Evolutionary conservation across 2,888 invertebrate species (phyloP), one percentile per base, ranked within the genome.

Genomic region (Meiosimyza platycephala): DNA sequence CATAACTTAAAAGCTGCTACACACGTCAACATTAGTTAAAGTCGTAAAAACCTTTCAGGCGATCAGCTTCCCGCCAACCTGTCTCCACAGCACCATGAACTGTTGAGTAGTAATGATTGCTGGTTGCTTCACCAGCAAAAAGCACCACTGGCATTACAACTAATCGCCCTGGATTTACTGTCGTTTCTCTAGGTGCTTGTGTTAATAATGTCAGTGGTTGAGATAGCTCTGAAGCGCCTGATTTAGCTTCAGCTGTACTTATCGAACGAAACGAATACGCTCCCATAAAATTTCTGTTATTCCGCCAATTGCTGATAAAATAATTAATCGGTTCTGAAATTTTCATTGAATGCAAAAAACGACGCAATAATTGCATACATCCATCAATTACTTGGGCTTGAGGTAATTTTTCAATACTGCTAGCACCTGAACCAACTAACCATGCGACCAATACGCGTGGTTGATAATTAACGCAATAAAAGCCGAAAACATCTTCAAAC

Each of bases 51-150:
- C 60, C 60, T 6, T 67, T 66, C 55, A 77, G 28, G 48, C 76
- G 75, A 33, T 74, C 63, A 3, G 93, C 93, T 82, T 93, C 93
- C 40, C 93, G 88, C 79, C 90, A 89, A 0, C 93, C 94, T 15
- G 90, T 89, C 80, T 93, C 93, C 0, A 93, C 84, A 0, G 94
- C 93, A 0, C 94, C 94, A 79, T 93, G 93, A 0, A 92, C 92
- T 0, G 92, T 90, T 0, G 90, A 90, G 81, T 90, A 92, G 79
- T 89, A 89, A 77, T 89, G 89, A 60, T 89, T 88, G 6, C 92
- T 91, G 0, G 92, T 91, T 0, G 92, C 92, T 84, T 93, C 92
- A 0, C 92, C 92, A 3, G 91, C 92, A 80, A 92, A 92, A 74
- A 91, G 88, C 1, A 92, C 85, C 0, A 90, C 85, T 50, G 92